phyloP scores from a whole-genome alignment of 2,797 vertebrate genomes.

The Neostethus bicornis region DNA sequence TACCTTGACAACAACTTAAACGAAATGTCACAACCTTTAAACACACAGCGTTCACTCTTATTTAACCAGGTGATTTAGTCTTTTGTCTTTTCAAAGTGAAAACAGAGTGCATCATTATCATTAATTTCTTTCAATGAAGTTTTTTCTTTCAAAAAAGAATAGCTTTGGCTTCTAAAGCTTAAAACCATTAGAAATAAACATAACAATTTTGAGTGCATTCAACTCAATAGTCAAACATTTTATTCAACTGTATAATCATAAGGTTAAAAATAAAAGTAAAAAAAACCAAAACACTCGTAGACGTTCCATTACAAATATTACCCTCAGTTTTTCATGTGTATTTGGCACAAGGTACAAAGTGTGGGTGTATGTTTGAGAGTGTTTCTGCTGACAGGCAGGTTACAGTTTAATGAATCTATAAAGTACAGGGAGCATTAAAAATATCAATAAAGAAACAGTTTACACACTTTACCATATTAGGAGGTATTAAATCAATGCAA shows the following conservation, averaged over 20 bases:
- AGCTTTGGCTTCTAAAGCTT: constrained; percentile 3
- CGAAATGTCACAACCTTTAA: neutral
- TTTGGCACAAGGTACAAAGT: constrained; percentile 63
- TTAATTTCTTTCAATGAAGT: too few species aligned
- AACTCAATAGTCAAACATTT: constrained; percentile 45
- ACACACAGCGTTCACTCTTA: neutral
- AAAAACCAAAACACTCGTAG: constrained; percentile 35
- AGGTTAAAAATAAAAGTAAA: constrained; percentile 36
- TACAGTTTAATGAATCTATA: constrained; percentile 62
- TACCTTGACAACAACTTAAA: neutral
- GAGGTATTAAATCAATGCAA: constrained; percentile 57
- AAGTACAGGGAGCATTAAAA: constrained; percentile 60
- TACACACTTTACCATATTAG: constrained; percentile 32
- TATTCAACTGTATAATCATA: constrained; percentile 48
- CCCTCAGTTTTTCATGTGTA: constrained; percentile 31
- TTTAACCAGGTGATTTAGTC: neutral
- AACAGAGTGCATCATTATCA: neutral
- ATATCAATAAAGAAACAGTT: constrained; percentile 62
- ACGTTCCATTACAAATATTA: constrained; percentile 28
- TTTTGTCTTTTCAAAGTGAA: neutral
- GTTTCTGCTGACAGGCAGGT: constrained; percentile 55
- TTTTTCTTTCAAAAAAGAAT: constrained; percentile 1
- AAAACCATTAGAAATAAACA: constrained; percentile 5
- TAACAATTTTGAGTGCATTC: neutral
- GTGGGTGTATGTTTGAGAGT: constrained; percentile 54